Evolutionary conservation across 2,888 invertebrate genomes (phyloP).

Genomic region (Dysmachus trigonus): DNA sequence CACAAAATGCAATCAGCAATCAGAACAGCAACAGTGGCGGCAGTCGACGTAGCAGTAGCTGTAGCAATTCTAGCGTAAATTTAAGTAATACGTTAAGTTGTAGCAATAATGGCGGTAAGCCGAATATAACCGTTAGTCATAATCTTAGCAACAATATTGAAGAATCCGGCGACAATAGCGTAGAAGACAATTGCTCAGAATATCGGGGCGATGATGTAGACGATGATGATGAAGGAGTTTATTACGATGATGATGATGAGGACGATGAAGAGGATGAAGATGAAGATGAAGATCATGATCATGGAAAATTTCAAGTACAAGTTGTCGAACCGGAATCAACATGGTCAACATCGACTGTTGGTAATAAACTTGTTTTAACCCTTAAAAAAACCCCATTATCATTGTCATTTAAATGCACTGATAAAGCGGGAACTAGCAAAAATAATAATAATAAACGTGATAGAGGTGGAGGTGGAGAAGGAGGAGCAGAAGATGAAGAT

Average conservation of each 20-base stretch:
- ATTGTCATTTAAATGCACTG: background rate
- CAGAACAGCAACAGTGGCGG: background rate
- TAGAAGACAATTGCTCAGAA: background rate
- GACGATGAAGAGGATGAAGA: conserved; percentile 45
- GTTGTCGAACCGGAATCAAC: conserved; percentile 56
- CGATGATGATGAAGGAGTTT: background rate
- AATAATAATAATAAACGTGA: background rate
- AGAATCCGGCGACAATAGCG: background rate
- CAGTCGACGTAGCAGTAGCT: conserved; percentile 9
- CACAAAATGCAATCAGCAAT: background rate
- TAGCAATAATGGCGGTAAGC: conserved; percentile 13
- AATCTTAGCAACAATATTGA: background rate
- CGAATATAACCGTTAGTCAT: background rate
- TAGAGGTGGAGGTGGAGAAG: background rate
- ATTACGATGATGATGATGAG: conserved; percentile 46
- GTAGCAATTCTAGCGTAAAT: conserved; percentile 16
- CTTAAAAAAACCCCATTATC: conserved; percentile 59
- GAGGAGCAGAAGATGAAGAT: background rate
- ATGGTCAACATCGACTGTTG: conserved; percentile 53
- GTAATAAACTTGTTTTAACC: conserved; percentile 57
- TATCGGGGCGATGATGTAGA: background rate
- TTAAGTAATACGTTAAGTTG: background rate
- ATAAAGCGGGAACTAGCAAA: background rate
- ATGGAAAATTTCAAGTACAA: conserved; percentile 55
- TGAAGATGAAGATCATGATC: conserved; percentile 45